These are phyloP conservation scores for Apotomis capreana DNA, from an alignment of 2,888 invertebrate species.

Conservation along the genomic window DNA sequence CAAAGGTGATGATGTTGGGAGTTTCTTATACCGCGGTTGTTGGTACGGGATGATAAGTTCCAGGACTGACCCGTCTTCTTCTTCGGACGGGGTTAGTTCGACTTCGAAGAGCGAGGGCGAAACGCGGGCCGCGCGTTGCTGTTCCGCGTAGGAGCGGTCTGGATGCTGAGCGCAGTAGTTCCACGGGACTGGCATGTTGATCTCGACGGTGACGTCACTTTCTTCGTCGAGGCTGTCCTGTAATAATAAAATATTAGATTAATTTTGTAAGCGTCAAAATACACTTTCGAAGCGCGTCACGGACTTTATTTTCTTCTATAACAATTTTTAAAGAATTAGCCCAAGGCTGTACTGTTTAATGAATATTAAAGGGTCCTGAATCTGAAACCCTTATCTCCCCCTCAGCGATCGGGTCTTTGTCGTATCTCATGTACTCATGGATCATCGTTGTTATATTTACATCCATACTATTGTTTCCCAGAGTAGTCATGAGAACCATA, in stretches of 20 bases:
- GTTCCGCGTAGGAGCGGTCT: conserved; percentile 42
- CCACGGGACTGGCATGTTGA: conserved; percentile 32
- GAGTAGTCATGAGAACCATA: too few relatives aligned
- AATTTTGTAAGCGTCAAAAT: background rate
- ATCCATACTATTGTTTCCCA: too few relatives aligned
- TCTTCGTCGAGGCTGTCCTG: conserved; percentile 39
- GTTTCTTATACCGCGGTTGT: conserved; percentile 59
- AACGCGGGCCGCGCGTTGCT: conserved; percentile 54
- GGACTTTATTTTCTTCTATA: too few relatives aligned
- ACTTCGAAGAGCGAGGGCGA: conserved; percentile 73
- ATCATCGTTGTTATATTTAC: too few relatives aligned
- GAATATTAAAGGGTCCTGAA: too few relatives aligned
- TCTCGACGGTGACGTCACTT: conserved; percentile 36
- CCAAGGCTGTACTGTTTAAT: too few relatives aligned
- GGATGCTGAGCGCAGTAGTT: conserved; percentile 32
- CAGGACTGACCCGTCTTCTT: conserved; percentile 71
- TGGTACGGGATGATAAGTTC: conserved; percentile 75
- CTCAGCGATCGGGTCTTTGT: too few relatives aligned
- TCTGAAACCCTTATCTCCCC: too few relatives aligned
- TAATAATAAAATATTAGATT: background rate
- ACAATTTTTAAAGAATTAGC: too few relatives aligned
- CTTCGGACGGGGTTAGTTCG: conserved; percentile 75
- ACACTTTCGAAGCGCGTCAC: background rate
- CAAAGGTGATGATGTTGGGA: conserved; percentile 64
- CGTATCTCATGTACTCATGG: too few relatives aligned